Base-by-base conservation (phyloP, 2,797 vertebrate genomes). In the Eulemur mongoz region DNA sequence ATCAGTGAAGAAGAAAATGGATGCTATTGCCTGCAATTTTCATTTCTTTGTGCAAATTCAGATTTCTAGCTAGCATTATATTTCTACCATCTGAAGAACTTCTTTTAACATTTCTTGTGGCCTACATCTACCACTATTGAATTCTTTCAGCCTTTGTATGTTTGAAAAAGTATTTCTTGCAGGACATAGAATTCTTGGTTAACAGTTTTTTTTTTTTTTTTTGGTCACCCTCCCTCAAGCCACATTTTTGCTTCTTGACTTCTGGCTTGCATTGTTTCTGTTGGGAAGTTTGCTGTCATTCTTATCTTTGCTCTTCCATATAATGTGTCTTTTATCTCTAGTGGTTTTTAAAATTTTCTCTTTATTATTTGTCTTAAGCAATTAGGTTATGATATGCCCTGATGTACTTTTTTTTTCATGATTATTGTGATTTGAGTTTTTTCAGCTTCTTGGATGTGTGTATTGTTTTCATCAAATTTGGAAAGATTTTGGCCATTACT, bases 381-480 rank as follows among this genome's bases (percentile, higher is more conserved):
- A 67, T 45, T 75, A 75, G 18, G 18, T 82, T 82, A 45, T 75
- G 45, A 57, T 38, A 48, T 67, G 1, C 38, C 7, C 32, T 35
- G 11, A n/a, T 27, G 15, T 65, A 20, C 2, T 15, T 78, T 67
- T 59, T 40, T 65, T 48, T 17, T 40, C 4, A 25, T 91, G 50
- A 76, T 75, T 87, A 27, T 75, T 67, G 11, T 50, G 5, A 76
- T 59, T 67, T 73, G 54, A 27, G 4, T 65, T 83, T 18, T 57
- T 32, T 63, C 38, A 48, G 23, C 14, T 81, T 86, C 48, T 59
- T 75, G 22, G 11, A 48, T 89, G 11, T 85, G 11, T 80, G 79
- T 72, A 70, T 95, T 40, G 3, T 45, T 89, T 72, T 93, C 54
- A 84, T 57, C 50, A 73, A 25, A 43, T 86, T 90, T 96, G 67